A percentile compares a stretch with the other conserved stretches of the same genome.
Conservation (phyloP, 2,113 vertebrate species). For the Phainopepla nitens region DNA sequence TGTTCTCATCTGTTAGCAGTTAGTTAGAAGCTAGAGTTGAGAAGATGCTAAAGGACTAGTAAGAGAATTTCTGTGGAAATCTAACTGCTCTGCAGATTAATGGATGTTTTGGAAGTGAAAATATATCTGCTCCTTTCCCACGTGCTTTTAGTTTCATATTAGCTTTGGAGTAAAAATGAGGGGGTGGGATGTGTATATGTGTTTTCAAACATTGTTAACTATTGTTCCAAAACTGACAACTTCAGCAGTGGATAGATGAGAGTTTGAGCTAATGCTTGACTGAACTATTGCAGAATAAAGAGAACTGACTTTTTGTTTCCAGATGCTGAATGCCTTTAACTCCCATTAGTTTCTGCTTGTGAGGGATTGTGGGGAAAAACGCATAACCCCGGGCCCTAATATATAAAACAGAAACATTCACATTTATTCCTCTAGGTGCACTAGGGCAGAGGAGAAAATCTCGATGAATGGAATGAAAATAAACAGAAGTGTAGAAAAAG, state of each 20-base stretch:
- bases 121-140: not conserved
- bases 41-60: not conserved
- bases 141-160: not conserved
- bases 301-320: conserved; percentile 1
- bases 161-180: not conserved
- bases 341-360: not conserved
- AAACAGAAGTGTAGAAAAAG: not conserved
- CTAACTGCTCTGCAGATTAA: not conserved
- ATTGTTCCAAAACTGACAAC: not conserved
- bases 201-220: not conserved
- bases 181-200: not conserved
- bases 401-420: not conserved
- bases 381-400: not conserved
- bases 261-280: not conserved
- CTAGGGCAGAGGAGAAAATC: not conserved
- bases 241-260: not conserved
- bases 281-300: not conserved
- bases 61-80: not conserved
- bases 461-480: conserved; percentile 39
- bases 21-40: not conserved
- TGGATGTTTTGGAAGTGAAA: not conserved
- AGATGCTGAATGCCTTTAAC: not conserved
- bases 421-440: not conserved
- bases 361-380: not conserved
- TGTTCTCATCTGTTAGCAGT: not conserved